Percentiles rank a stretch among this genome's conserved stretches.
Evolutionary conservation across 2,888 invertebrate species (phyloP).

Genomic region (Oscheius onirici): DNA sequence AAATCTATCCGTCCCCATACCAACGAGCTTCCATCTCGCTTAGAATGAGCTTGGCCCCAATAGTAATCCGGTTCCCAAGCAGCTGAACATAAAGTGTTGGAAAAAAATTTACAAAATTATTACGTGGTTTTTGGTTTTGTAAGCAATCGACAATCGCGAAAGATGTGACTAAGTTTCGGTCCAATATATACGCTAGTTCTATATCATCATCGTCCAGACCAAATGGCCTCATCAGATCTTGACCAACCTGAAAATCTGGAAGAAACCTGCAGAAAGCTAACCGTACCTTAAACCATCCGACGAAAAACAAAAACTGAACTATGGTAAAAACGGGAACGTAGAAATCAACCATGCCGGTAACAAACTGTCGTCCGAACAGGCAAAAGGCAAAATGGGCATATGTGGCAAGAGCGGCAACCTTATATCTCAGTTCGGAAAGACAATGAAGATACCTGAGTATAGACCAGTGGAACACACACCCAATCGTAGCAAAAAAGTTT

Average conservation of each 20-base stretch:
- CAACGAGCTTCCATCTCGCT: conserved; percentile 28
- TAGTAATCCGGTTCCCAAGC: conserved; percentile 51
- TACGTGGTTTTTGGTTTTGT: conserved; percentile 51
- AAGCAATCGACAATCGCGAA: conserved; percentile 55
- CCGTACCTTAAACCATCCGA: conserved; percentile 61
- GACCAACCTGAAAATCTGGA: conserved; percentile 47
- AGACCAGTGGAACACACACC: conserved; percentile 62
- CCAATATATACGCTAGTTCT: conserved; percentile 55
- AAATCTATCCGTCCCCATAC: conserved; percentile 56
- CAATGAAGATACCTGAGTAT: conserved; percentile 54
- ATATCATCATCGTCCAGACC: conserved; percentile 61
- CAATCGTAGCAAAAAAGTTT: conserved; percentile 59
- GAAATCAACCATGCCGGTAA: conserved; percentile 44
- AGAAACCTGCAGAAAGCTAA: background rate
- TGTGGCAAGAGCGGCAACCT: conserved; percentile 72
- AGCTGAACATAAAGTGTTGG: conserved; percentile 37
- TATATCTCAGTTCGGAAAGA: background rate
- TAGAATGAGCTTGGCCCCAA: conserved; percentile 40
- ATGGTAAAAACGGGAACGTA: conserved; percentile 57
- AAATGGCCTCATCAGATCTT: conserved; percentile 61
- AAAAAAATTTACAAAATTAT: background rate
- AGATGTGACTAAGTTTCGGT: conserved; percentile 53
- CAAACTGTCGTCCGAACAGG: conserved; percentile 68
- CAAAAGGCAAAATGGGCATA: conserved; percentile 72
- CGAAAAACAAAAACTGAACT: conserved; percentile 60